Evolutionary conservation across 2,888 invertebrate genomes (phyloP), one percentile per base, ranked within the genome.

Genomic region (Sinhomidia bicolor): DNA sequence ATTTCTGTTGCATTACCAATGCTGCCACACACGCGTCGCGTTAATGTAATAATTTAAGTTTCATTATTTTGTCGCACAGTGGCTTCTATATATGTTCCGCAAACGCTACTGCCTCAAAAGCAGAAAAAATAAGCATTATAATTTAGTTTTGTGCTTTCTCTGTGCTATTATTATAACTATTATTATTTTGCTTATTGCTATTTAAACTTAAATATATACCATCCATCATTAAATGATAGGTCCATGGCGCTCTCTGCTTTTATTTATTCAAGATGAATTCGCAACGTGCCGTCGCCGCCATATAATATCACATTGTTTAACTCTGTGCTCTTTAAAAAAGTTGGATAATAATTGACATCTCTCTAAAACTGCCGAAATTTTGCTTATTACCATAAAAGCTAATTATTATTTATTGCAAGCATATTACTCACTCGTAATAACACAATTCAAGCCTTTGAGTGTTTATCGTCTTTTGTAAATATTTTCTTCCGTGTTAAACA

Each of bases 181-280:
- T 47, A 54, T 17, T 54, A 54, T 29, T 62, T 62, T 62, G 62
- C 62, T 62, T 62, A 9, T 14, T 29, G 62, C 62, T 23, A 29
- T 60, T 23, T 60, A 20, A 54, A 47, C 14, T 7, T 9, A 41
- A 14, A 54, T n/a, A 23, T 29, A 14, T 29, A 12, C 29, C 62
- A 29, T 29, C 29, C 62, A 29, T 62, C 29, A 29, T 62, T 62
- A 14, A 62, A 62, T 62, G 29, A 26, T 6, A 29, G 14, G 62
- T 14, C 14, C 29, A 62, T 62, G 14, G 14, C 62, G 29, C 29
- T n/a, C n/a, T n/a, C n/a, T n/a, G n/a, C n/a, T 23, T 23, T 9
- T 60, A 60, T 6, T 23, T 60, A 20, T 20, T 36, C 54, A 23
- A 23, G 9, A 23, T 20, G 10, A 60, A 9, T 60, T 10, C 23